Evolutionary conservation across 2,113 vertebrate species (phyloP), one percentile per base, ranked within the genome.

Genomic region (Perca flavescens): DNA sequence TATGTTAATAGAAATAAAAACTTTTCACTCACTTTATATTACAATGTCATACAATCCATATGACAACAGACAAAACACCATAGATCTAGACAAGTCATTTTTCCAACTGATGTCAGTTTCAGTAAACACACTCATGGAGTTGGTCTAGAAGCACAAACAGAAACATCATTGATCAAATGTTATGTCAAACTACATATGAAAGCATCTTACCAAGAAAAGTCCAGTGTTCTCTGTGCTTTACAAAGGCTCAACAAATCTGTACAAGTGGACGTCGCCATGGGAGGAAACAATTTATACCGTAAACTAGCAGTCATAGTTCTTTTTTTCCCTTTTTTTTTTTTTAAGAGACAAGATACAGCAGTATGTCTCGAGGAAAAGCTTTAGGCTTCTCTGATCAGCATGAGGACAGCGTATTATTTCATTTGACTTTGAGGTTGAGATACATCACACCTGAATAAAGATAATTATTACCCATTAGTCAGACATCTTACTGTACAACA

Each of bases 1-100:
- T 91, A 91, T 93, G 87, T 92, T 87, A 94, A 86, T 89, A 91
- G 82, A 87, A 91, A 91, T 91, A 91, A 93, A 93, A 85, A 77
- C 82, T 80, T 86, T 89, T 84, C 77, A 88, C 77, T 84, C 77
- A 86, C 82, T 83, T 85, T 93, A 92, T 88, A 87, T 92, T 94
- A 93, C 89, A 94, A 76, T 85, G 76, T 89, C 84, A 83, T 87
- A 86, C 77, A 77, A 79, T 86, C 80, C 82, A 85, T 91, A 88
- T 85, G 90, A 91, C 82, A 74, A 85, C 57, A 85, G 80, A 91
- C 77, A 86, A 82, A 87, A 86, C 76, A 66, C 72, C 81, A 90
- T 83, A 49, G 31, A 65, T 71, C 67, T 46, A 68, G 67, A 79
- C 76, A 52, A 60, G 63, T 84, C 74, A 66, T 64, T 79, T 78